phyloP scores from a whole-genome alignment of 37 sponge, comb jelly and placozoan genomes.

The Oscarella lobularis region DNA sequence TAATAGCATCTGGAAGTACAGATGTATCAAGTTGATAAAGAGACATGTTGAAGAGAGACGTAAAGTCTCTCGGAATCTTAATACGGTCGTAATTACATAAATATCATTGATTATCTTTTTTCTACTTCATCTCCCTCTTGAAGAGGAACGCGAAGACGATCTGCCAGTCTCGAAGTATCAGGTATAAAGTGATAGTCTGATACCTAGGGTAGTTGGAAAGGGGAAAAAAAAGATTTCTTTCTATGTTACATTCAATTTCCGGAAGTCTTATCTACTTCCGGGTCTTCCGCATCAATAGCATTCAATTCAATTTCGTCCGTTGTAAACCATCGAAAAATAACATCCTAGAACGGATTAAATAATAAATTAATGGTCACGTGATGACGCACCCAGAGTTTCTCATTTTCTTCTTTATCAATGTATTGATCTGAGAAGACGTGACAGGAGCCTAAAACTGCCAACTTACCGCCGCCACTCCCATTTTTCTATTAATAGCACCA shows the following conservation, averaged over 20 bases:
- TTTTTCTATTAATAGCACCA: too few species aligned
- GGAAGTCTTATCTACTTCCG: too few species aligned
- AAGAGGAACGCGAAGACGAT: constrained; percentile 60
- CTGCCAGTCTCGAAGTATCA: constrained; percentile 63
- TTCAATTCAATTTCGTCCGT: constrained; percentile 71
- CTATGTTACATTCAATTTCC: too few species aligned
- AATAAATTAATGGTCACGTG: neutral
- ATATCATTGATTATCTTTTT: too few species aligned
- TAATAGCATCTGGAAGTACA: constrained; percentile 66
- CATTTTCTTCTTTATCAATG: constrained; percentile 89
- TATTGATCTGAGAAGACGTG: constrained; percentile 82
- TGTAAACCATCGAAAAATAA: constrained; percentile 73
- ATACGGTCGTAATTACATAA: too few species aligned
- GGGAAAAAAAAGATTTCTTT: too few species aligned
- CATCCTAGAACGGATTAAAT: constrained; percentile 33
- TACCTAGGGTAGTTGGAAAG: constrained; percentile 21
- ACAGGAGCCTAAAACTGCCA: constrained; percentile 91
- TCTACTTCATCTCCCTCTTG: constrained; percentile 88
- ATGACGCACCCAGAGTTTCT: constrained; percentile 26
- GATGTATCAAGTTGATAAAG: constrained; percentile 67
- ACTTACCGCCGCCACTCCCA: constrained; percentile 11
- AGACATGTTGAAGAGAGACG: constrained; percentile 62
- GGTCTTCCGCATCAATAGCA: constrained; percentile 90
- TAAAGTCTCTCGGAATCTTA: constrained; percentile 46
- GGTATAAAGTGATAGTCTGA: constrained; percentile 93